phyloP scores from a whole-genome alignment of 2,888 invertebrate genomes.

The Vesta saturnalis region DNA sequence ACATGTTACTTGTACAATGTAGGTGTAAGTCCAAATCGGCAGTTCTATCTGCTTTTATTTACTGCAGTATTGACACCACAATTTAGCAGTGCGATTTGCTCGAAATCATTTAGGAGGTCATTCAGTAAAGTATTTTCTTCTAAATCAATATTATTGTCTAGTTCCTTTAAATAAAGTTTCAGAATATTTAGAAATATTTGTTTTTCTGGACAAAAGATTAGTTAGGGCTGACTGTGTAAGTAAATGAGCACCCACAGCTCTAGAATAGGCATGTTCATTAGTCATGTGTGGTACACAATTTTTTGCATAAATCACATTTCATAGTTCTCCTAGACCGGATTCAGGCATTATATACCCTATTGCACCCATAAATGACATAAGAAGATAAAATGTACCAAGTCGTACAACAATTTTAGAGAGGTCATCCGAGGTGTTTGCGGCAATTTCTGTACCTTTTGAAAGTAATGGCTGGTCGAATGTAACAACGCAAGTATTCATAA shows the following conservation, averaged over 20 bases:
- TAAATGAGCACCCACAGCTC: slow-evolving; percentile 4
- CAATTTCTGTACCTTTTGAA: slow-evolving; percentile 13
- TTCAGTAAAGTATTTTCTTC: neutral
- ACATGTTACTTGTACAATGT: slow-evolving; percentile 5
- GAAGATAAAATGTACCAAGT: slow-evolving; percentile 8
- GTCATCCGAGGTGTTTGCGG: slow-evolving; percentile 1
- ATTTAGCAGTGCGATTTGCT: slow-evolving; percentile 6
- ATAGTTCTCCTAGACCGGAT: neutral
- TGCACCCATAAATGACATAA: slow-evolving; percentile 10
- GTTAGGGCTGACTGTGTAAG: slow-evolving; percentile 6
- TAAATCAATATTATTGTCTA: neutral
- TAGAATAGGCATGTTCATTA: slow-evolving; percentile 2
- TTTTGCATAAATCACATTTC: neutral
- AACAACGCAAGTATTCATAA: slow-evolving; percentile 7
- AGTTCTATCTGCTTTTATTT: slow-evolving; percentile 13
- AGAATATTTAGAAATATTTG: neutral
- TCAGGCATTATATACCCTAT: slow-evolving; percentile 10
- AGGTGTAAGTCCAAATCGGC: slow-evolving; percentile 7
- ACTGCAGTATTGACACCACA: slow-evolving; percentile 5
- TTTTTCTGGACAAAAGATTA: neutral
- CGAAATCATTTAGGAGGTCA: neutral
- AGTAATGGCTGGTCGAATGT: slow-evolving; percentile 10
- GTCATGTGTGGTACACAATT: slow-evolving; percentile 2
- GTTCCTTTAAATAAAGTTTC: neutral
- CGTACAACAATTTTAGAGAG: slow-evolving; percentile 17